Evolutionary conservation across 1,140 invertebrate genomes (phyloP).

Genomic region (Andricus grossulariae): DNA sequence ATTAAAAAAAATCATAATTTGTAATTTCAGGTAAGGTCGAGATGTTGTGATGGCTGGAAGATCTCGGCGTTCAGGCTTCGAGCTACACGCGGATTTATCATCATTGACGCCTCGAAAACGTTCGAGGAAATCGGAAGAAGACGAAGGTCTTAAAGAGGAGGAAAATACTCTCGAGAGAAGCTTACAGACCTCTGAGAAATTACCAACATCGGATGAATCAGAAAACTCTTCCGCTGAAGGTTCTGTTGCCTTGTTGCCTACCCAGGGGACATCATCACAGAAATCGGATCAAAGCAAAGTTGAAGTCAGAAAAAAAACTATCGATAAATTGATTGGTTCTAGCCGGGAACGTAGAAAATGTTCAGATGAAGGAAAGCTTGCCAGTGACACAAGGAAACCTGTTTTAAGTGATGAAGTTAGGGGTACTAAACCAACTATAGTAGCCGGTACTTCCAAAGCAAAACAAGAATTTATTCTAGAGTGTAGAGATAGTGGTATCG

Average conservation of each 20-base stretch:
- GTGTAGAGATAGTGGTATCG: background rate
- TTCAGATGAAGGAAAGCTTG: background rate
- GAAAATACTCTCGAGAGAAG: background rate
- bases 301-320: background rate
- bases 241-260: slow-evolving; percentile 19
- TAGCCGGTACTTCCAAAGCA: background rate
- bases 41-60: slow-evolving; percentile 70
- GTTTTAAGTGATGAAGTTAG: background rate
- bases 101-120: slow-evolving; percentile 54
- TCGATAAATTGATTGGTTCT: background rate
- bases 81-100: slow-evolving; percentile 61
- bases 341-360: too few species aligned
- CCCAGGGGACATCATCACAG: background rate
- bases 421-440: background rate
- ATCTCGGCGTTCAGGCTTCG: slow-evolving; percentile 59
- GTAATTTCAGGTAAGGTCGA: slow-evolving; percentile 54
- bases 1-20: background rate
- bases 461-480: background rate
- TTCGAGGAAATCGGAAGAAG: slow-evolving; percentile 38
- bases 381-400: background rate
- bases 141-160: background rate
- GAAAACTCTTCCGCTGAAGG: slow-evolving; percentile 19
- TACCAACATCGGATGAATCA: slow-evolving; percentile 45
- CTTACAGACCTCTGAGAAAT: slow-evolving; percentile 35
- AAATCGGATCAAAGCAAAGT: background rate